A percentile compares a stretch with the other conserved stretches of the same genome.
These are phyloP conservation scores for Tinea pellionella DNA, from an alignment of 2,888 invertebrate species.

Conservation along the genomic window DNA sequence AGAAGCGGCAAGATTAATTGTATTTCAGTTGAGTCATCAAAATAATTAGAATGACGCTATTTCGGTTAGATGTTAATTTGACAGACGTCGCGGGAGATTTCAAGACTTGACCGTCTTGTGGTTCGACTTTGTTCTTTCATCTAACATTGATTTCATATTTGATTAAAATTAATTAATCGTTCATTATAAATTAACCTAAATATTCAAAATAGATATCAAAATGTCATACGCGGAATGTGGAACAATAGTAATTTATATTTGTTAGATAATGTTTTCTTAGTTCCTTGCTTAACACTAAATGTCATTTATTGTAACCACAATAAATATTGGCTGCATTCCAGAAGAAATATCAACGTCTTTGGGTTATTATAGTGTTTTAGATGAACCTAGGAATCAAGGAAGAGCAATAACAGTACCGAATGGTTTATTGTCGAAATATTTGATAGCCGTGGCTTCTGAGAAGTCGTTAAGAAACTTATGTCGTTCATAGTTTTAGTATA, in stretches of 20 bases:
- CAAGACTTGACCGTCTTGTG: constrained; percentile 41
- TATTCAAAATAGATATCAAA: background rate
- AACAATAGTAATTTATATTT: background rate
- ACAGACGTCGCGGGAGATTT: constrained; percentile 69
- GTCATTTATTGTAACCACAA: constrained; percentile 23
- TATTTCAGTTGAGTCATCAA: constrained; percentile 70
- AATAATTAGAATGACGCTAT: constrained; percentile 71
- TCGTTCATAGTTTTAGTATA: background rate
- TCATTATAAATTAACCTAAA: background rate
- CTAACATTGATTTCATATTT: background rate
- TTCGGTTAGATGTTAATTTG: constrained; percentile 68
- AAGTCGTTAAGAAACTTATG: constrained; percentile 35
- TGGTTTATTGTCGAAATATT: constrained; percentile 61
- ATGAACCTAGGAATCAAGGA: constrained; percentile 36
- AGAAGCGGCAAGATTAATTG: constrained; percentile 68
- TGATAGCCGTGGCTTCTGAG: constrained; percentile 57
- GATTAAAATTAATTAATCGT: background rate
- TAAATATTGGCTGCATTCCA: constrained; percentile 54
- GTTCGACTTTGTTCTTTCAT: constrained; percentile 36
- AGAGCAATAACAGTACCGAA: constrained; percentile 40
- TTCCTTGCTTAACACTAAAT: constrained; percentile 26
- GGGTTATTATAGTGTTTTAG: constrained; percentile 33
- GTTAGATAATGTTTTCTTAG: background rate
- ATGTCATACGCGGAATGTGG: background rate
- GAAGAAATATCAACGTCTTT: constrained; percentile 33